These are phyloP conservation scores for Todiramphus saurophagus DNA, from an alignment of 2,113 vertebrate genomes.

Conservation along the genomic window DNA sequence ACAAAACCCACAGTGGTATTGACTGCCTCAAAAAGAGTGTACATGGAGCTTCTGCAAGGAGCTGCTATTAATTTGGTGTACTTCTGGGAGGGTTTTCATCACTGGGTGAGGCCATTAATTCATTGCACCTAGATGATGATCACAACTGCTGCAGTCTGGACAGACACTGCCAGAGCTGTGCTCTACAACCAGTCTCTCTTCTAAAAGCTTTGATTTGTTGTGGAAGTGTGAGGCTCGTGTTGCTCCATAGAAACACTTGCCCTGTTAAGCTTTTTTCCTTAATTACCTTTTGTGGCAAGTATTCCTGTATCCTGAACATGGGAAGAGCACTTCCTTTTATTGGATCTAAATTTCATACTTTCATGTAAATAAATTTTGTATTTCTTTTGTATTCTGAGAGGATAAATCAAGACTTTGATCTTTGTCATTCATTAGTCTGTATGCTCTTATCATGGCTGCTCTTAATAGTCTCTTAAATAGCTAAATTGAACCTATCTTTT, in stretches of 20 bases:
- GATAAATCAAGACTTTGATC: not conserved
- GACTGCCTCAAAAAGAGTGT: not conserved
- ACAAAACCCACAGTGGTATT: not conserved
- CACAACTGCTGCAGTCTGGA: not conserved
- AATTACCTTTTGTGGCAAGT: not conserved
- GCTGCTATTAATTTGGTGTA: not conserved
- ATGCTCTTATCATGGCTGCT: not conserved
- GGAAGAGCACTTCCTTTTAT: not conserved
- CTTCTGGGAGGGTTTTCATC: too few relatives aligned
- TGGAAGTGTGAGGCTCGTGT: fast-evolving
- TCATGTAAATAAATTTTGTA: not conserved
- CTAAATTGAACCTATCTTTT: not conserved
- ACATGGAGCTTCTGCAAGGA: not conserved
- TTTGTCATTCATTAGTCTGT: not conserved
- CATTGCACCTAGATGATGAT: not conserved
- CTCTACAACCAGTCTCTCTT: not conserved
- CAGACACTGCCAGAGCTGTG: fast-evolving
- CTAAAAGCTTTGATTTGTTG: not conserved
- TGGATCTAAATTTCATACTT: not conserved
- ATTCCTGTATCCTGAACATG: not conserved
- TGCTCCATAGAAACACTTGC: not conserved
- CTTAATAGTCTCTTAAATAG: not conserved
- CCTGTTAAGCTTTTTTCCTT: not conserved
- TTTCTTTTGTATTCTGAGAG: not conserved
- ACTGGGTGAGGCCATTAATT: not conserved